Evolutionary conservation across 2,888 invertebrate species (phyloP), one percentile per base, ranked within the genome.

Genomic region (Notodonta dromedarius): DNA sequence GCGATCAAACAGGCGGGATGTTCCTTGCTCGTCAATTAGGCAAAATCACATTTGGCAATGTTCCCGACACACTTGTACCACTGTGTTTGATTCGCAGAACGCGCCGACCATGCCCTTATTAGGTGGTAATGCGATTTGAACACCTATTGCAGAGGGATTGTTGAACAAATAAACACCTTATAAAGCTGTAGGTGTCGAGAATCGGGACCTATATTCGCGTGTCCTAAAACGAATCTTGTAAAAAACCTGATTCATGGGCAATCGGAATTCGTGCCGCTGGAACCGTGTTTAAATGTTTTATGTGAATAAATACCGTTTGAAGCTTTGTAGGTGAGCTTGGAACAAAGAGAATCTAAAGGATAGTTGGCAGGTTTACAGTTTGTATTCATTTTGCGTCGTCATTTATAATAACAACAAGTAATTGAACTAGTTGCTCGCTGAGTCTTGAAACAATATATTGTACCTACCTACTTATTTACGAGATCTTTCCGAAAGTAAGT

Each of bases 11-110:
- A 80, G 69, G 71, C 86, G 86, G 80, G 83, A 82, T 85, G 88
- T 84, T 82, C 83, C 79, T 75, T 76, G 86, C 83, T 85, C 90
- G 87, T 90, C 91, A 90, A 92, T 92, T 91, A 90, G 86, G 85
- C 80, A 83, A 86, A 89, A 87, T 85, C 87, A 86, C 87, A 86
- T 88, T 92, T 92, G 92, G 92, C 92, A 91, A 65, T 69, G 80
- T 83, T 88, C 92, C 92, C 91, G 85, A 72, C 74, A n/a, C 89
- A 88, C 84, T 89, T 88, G 88, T 87, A 87, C 82, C 76, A 80
- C 84, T 80, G 76, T 73, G 76, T 78, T 77, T 76, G 80, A 84
- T 86, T 88, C 84, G 82, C 74, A 73, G 82, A 82, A 80, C 76
- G 69, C 65, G 67, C 69, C 74, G 66, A 71, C 63, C 81, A 80